Evolutionary conservation across 2,797 vertebrate species (phyloP).

Genomic region (Platyrinchus mystaceus): DNA sequence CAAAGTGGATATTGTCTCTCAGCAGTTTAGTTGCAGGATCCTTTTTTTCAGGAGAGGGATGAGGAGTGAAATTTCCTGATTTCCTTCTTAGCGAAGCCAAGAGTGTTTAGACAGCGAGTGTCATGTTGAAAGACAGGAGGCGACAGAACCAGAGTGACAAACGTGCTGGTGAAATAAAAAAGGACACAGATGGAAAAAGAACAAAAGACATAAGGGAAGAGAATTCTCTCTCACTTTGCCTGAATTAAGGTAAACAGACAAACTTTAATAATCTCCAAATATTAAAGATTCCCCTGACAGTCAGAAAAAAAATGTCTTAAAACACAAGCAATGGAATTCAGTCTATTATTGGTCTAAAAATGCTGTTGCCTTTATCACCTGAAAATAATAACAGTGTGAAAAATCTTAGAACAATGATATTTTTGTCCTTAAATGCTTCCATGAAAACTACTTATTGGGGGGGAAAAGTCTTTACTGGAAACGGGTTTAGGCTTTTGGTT

Average conservation of each 20-base stretch:
- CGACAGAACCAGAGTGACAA: conserved; percentile 36
- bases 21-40: background rate
- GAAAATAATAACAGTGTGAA: background rate
- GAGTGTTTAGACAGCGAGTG: conserved; percentile 49
- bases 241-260: conserved; percentile 24
- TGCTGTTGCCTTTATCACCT: background rate
- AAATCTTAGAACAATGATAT: background rate
- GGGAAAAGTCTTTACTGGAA: background rate
- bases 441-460: background rate
- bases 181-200: conserved; percentile 59
- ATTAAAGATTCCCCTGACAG: background rate
- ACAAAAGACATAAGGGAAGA: conserved; percentile 40
- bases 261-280: background rate
- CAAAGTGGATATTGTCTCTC: background rate
- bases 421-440: background rate
- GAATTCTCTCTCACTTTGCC: background rate
- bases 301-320: background rate
- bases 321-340: background rate
- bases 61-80: conserved; percentile 1
- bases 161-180: conserved; percentile 30
- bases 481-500: background rate
- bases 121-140: conserved; percentile 34
- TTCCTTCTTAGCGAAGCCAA: background rate
- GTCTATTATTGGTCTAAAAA: background rate
- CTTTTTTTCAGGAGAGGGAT: background rate